Conservation (phyloP, 2,888 invertebrate genomes). For the Phorcus lineatus region DNA sequence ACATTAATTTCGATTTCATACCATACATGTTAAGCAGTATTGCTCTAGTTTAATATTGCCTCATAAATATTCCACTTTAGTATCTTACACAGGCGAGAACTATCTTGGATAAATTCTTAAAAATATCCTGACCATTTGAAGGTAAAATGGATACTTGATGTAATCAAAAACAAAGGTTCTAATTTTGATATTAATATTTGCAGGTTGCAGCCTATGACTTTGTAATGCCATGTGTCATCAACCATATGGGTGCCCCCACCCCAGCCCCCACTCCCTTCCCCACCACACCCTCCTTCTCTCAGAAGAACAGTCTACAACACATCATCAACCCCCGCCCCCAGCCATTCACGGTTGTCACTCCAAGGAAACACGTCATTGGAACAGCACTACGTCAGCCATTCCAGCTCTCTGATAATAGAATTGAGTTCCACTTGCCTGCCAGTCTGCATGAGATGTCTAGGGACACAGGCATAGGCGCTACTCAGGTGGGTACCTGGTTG, state of each 20-base stretch:
- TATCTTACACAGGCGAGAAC: too few species aligned
- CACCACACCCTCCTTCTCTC: constrained; percentile 62
- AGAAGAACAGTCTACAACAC: constrained; percentile 67
- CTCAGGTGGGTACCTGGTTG: constrained; percentile 42
- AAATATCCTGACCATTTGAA: too few species aligned
- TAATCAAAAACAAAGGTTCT: too few species aligned
- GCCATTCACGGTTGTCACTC: constrained; percentile 65
- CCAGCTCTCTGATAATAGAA: constrained; percentile 65
- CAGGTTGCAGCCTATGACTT: constrained; percentile 76
- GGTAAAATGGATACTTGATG: too few species aligned
- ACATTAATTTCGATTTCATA: too few species aligned
- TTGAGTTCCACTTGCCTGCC: constrained; percentile 69
- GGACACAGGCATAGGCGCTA: constrained; percentile 44
- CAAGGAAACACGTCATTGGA: constrained; percentile 72
- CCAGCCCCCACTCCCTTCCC: constrained; percentile 69
- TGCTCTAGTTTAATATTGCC: too few species aligned
- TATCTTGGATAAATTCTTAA: too few species aligned
- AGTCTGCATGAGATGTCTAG: constrained; percentile 57
- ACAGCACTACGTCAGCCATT: constrained; percentile 74
- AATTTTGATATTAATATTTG: not conserved
- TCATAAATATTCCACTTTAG: too few species aligned
- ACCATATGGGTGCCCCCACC: constrained; percentile 69
- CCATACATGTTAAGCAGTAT: too few species aligned
- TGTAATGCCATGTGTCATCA: constrained; percentile 72
- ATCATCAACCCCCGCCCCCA: constrained; percentile 70